Evolutionary conservation across 2,113 vertebrate species (phyloP).

Genomic region (Grus americana): DNA sequence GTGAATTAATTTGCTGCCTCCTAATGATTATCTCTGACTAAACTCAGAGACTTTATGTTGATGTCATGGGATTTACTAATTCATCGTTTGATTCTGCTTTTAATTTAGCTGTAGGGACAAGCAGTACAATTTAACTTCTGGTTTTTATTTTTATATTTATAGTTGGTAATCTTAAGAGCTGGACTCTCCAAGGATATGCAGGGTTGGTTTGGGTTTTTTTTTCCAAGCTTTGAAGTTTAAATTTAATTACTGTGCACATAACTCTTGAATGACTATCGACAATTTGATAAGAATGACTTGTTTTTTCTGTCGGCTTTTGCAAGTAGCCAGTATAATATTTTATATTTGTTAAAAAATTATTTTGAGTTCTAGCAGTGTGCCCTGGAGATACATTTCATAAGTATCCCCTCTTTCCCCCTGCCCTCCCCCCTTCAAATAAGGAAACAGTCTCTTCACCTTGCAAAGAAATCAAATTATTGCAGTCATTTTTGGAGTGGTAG

Average conservation of each 20-base stretch:
- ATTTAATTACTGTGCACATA: neutral
- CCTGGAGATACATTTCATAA: neutral
- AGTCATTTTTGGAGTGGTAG: neutral
- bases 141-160: neutral
- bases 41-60: neutral
- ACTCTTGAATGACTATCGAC: neutral
- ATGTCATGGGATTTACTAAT: neutral
- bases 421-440: neutral
- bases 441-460: neutral
- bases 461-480: neutral
- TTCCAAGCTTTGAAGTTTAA: neutral
- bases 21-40: neutral
- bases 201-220: neutral
- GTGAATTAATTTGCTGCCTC: conserved; percentile 14
- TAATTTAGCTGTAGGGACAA: neutral
- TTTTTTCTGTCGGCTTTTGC: neutral
- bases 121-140: neutral
- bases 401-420: neutral
- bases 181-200: neutral
- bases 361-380: neutral
- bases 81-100: neutral
- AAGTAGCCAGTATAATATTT: neutral
- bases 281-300: neutral
- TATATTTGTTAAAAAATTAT: neutral
- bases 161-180: neutral